Conservation (phyloP, 2,797 vertebrate genomes). For the Sebastes matsubarae region DNA sequence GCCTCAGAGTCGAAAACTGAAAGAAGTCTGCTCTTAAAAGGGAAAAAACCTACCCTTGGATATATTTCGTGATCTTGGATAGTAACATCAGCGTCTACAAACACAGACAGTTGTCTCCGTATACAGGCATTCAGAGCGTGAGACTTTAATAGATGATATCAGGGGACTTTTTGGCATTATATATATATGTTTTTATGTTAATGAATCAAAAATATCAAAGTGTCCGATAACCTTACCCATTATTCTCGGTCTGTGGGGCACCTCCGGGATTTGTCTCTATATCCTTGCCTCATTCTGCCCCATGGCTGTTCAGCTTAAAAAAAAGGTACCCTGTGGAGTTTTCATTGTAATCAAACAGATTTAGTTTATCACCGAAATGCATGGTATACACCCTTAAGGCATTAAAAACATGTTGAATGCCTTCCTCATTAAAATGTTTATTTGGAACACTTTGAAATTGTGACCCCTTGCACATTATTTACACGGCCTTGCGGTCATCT, state of each 20-base stretch:
- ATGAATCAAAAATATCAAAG: conserved; percentile 19
- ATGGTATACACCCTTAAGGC: neutral
- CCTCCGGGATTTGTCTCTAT: conserved; percentile 1
- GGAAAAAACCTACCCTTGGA: conserved; percentile 19
- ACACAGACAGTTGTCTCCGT: conserved; percentile 18
- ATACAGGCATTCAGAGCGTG: conserved; percentile 16
- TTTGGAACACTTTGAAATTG: conserved; percentile 8
- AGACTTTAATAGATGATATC: conserved; percentile 49
- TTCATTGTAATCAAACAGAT: conserved; percentile 17
- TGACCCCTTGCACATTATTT: neutral
- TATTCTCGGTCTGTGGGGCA: neutral
- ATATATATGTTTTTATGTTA: neutral
- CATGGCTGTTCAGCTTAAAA: neutral
- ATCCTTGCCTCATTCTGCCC: neutral
- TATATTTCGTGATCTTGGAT: conserved; percentile 43
- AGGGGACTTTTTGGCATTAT: conserved; percentile 24
- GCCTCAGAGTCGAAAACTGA: conserved; percentile 33
- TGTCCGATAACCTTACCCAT: neutral
- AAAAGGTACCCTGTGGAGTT: conserved; percentile 7
- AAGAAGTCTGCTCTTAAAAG: conserved; percentile 43
- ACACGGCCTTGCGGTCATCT: neutral
- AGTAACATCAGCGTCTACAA: conserved; percentile 15
- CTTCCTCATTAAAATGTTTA: neutral
- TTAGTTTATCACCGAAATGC: conserved; percentile 22
- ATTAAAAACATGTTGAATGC: neutral